Evolutionary conservation across 2,113 vertebrate genomes (phyloP), one percentile per base, ranked within the genome.

Genomic region (Sardina pilchardus): DNA sequence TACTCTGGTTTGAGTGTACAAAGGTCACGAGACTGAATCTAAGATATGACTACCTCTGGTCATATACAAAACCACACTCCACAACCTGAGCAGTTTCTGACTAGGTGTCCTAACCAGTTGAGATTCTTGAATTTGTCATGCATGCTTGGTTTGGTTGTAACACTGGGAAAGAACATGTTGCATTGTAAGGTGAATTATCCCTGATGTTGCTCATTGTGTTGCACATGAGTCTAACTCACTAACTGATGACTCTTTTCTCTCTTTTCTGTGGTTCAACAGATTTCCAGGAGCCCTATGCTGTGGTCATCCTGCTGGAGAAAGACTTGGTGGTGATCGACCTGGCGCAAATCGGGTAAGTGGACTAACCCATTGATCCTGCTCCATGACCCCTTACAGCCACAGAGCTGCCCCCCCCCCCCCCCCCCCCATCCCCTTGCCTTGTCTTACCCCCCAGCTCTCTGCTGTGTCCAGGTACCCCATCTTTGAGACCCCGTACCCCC

Each of bases 271-370:
- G 26, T 19, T 36, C 6, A 45, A 17, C 92, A 99, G 98, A 99
- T 93, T 97, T 97, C 91, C 98, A 99, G 93, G 98, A 99, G 90
- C 98, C 98, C 7, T 99, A 99, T 88, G 98, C 97, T 83, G 98
- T 99, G 84, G 96, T 99, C 34, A 98, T 98, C 90, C 97, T 99
- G 63, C 93, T 99, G 85, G 98, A 99, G 95, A 98, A 98, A 93
- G 98, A 99, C 93, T 95, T 99, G 92, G 97, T 99, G 82, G 93
- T 99, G 90, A 99, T 99, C 91, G 98, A 99, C 90, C 97, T 99
- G 87, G 96, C 97, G 93, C 98, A 99, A 94, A 98, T 97, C 90
- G 98, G 98, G 97, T 99, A 95, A 96, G 96, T 90, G 82, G 71
- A 78, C 16, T 2, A 10, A 1, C 10, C 26, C 67, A 12, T 6